Percentiles rank a stretch among this genome's conserved stretches.
Conservation (phyloP, 2,113 vertebrate genomes). For the Thunnus thynnus region DNA sequence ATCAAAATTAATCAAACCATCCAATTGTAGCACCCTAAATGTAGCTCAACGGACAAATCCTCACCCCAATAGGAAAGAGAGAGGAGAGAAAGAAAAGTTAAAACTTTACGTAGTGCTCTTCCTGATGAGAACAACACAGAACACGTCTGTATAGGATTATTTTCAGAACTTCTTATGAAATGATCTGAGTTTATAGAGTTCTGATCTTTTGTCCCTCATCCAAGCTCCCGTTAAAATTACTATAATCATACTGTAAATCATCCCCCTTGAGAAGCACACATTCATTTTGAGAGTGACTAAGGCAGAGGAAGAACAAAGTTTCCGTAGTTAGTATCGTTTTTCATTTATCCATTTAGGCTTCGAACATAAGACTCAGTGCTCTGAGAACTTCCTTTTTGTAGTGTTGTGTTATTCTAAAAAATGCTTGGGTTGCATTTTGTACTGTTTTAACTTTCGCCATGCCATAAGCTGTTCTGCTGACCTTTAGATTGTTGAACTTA, state of each 20-base stretch:
- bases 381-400: not conserved
- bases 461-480: conserved; percentile 9
- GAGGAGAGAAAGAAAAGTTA: too few relatives aligned
- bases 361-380: not conserved
- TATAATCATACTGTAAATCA: not conserved
- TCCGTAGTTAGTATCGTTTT: not conserved
- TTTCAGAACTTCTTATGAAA: too few relatives aligned
- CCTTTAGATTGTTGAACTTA: conserved; percentile 4
- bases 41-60: not conserved
- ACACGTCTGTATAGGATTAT: not conserved
- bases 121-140: not conserved
- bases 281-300: not conserved
- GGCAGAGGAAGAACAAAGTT: not conserved
- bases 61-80: not conserved
- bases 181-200: too few relatives aligned
- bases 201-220: not conserved
- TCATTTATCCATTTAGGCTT: not conserved
- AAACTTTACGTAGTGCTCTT: not conserved
- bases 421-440: conserved; percentile 12
- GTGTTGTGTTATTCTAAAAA: conserved; percentile 1
- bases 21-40: not conserved
- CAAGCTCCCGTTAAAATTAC: not conserved
- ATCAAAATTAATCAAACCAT: not conserved
- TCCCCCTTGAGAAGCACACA: not conserved
- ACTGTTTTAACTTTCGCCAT: conserved; percentile 6